phyloP scores from a whole-genome alignment of 1,140 invertebrate genomes.

The Drosophila simulans region DNA sequence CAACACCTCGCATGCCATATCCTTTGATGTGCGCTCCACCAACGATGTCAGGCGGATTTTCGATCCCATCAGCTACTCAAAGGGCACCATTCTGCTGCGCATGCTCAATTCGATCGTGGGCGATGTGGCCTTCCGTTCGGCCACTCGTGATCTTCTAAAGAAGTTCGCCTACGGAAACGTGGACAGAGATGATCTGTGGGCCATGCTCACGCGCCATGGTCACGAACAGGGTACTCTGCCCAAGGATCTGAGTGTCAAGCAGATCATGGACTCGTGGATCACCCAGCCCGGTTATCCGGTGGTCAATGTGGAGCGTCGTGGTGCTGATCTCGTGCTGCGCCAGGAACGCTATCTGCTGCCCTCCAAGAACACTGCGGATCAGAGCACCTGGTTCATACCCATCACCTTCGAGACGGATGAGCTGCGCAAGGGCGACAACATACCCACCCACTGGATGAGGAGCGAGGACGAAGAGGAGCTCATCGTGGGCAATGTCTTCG shows the following conservation, averaged over 20 bases:
- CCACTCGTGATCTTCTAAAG: constrained; percentile 87
- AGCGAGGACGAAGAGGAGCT: constrained; percentile 62
- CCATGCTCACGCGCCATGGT: constrained; percentile 86
- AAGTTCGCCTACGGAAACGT: constrained; percentile 88
- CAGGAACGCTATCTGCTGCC: constrained; percentile 78
- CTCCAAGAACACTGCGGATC: constrained; percentile 46
- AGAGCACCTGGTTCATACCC: constrained; percentile 86
- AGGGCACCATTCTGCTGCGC: constrained; percentile 92
- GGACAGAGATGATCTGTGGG: constrained; percentile 90
- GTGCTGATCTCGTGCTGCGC: constrained; percentile 55
- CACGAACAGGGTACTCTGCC: constrained; percentile 85
- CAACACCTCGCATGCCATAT: constrained; percentile 90
- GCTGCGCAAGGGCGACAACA: constrained; percentile 59
- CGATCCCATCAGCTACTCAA: constrained; percentile 93
- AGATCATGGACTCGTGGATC: constrained; percentile 94
- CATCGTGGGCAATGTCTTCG: constrained; percentile 61
- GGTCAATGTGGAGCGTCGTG: constrained; percentile 86
- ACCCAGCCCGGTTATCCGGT: constrained; percentile 93
- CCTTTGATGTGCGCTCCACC: constrained; percentile 88
- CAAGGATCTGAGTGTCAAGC: constrained; percentile 86
- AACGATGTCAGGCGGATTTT: constrained; percentile 93
- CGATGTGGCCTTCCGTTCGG: constrained; percentile 88
- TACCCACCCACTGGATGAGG: constrained; percentile 75
- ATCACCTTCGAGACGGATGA: constrained; percentile 86
- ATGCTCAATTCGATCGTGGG: constrained; percentile 93